Conservation (phyloP, 35 echinoderm and acorn worm genomes). For the Anneissia japonica region DNA sequence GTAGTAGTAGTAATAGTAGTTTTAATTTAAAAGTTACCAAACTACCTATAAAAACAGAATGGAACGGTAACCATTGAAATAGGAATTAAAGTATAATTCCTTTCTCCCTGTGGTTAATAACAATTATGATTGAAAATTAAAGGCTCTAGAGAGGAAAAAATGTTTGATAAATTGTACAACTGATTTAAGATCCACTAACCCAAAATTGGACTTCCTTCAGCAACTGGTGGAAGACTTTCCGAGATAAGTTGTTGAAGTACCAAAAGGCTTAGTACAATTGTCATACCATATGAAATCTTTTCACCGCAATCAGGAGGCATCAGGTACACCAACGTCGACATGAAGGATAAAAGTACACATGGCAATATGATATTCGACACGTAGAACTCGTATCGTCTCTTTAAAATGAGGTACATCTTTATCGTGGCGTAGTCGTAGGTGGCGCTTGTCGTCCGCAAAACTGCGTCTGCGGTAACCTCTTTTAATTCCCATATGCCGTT, state of each 20-base stretch:
- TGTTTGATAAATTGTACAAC: too few relatives aligned
- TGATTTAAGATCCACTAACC: constrained; percentile 38
- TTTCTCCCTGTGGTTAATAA: too few relatives aligned
- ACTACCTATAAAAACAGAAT: too few relatives aligned
- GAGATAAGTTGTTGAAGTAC: constrained; percentile 86
- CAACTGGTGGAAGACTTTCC: constrained; percentile 69
- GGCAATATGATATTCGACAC: constrained; percentile 67
- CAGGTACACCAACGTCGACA: constrained; percentile 68
- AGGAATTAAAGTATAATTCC: too few relatives aligned
- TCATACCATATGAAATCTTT: constrained; percentile 78
- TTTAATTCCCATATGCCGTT: background rate
- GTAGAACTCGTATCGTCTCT: constrained; percentile 58
- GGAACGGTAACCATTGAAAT: too few relatives aligned
- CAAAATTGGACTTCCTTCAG: constrained; percentile 67
- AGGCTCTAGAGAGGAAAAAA: too few relatives aligned
- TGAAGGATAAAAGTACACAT: constrained; percentile 58
- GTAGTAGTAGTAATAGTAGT: too few relatives aligned
- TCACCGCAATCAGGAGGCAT: constrained; percentile 89
- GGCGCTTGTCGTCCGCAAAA: background rate
- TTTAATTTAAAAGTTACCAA: too few relatives aligned
- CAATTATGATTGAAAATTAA: too few relatives aligned
- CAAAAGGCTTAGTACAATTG: constrained; percentile 68
- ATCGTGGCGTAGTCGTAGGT: background rate
- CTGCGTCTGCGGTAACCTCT: background rate
- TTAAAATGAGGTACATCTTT: constrained; percentile 15